Evolutionary conservation across 2,797 vertebrate genomes (phyloP), one percentile per base, ranked within the genome.

Genomic region (Sebastes variabilis): DNA sequence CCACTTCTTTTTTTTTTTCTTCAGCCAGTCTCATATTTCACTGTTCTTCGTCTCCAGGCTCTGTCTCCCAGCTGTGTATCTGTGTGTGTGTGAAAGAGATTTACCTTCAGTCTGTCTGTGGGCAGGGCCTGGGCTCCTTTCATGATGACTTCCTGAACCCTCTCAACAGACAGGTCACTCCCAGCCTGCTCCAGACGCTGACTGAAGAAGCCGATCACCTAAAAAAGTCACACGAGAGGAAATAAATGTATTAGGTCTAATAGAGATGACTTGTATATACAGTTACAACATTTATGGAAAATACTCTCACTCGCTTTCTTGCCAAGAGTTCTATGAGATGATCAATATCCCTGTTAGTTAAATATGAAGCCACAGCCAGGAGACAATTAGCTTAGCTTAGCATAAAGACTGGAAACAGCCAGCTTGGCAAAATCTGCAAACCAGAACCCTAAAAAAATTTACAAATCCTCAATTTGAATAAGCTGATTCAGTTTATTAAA

Each of bases 71-170:
- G 25, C n/a, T 68, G 65, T 74, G 73, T 69, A 6, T 46, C 4
- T 56, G 34, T 68, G 60, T 74, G 70, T 72, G 73, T 67, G 54
- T 54, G 46, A 13, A 61, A 49, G 9, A 16, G 75, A 72, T 69
- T 96, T 96, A 99, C 98, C 96, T 97, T 98, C 67, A 99, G 96
- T 68, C 97, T 96, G 94, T 99, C 98, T 93, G 96, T 98, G 86
- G 98, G 98, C 83, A 99, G 94, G 0, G 98, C 97, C 58, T 98
- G 97, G 2, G 97, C 96, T 82, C 98, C 98, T 92, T 99, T 99
- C 91, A 98, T 99, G 94, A 99, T 99, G 93, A 99, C 97, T 92
- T 99, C 98, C 90, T 99, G 97, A 88, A 99, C 98, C 66, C 97
- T 92, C 80, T 99, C 98, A 24, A 99, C 98, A 0, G 98, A 99